These are phyloP conservation scores for Dicaeum eximium DNA, from an alignment of 2,113 vertebrate genomes.

Conservation along the genomic window DNA sequence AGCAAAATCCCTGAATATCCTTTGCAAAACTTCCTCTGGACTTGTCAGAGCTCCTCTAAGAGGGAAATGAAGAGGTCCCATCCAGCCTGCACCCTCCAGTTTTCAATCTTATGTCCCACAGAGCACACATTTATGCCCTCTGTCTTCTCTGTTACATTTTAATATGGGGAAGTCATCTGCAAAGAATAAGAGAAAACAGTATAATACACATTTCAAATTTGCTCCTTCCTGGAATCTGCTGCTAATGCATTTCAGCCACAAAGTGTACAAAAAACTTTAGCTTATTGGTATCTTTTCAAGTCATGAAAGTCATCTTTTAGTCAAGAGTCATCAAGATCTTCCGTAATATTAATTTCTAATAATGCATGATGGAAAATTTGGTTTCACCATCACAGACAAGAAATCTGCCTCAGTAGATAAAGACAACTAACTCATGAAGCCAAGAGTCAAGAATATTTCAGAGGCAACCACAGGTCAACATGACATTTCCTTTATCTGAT, in stretches of 20 bases:
- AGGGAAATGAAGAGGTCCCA: background rate
- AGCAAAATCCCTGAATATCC: background rate
- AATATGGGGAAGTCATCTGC: background rate
- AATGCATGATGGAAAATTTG: background rate
- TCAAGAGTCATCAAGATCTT: background rate
- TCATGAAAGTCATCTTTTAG: background rate
- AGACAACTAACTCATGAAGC: background rate
- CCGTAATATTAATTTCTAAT: background rate
- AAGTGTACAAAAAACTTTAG: background rate
- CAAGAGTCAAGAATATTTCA: background rate
- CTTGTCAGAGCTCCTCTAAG: background rate
- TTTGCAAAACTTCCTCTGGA: background rate
- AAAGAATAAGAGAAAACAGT: background rate
- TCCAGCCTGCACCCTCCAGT: background rate
- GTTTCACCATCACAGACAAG: background rate
- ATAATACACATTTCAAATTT: background rate
- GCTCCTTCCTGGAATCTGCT: background rate
- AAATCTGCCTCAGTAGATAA: background rate
- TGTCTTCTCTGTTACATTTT: background rate
- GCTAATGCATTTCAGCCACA: background rate
- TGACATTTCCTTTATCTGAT: background rate
- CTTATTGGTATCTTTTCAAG: background rate
- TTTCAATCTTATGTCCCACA: background rate
- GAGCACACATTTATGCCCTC: background rate
- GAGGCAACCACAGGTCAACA: background rate